Evolutionary conservation across 2,113 vertebrate species (phyloP), one percentile per base, ranked within the genome.

Genomic region (Rynchops niger): DNA sequence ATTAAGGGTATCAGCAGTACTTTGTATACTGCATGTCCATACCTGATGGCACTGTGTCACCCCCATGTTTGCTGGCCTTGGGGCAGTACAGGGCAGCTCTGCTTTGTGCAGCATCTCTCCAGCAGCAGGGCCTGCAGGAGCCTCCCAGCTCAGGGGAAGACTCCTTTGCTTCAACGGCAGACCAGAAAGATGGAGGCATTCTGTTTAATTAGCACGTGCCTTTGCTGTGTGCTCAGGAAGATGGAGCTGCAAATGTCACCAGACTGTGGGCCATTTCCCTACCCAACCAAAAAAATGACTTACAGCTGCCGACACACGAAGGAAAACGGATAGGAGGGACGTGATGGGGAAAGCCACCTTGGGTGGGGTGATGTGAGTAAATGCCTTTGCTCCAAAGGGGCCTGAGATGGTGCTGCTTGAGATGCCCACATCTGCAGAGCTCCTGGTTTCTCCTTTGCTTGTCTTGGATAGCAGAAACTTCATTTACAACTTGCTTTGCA

Each of bases 401-500:
- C 15, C 42, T 36, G 55, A 84, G 55, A 42, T 18, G n/a, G 14
- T 92, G 56, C 45, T 95, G 43, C 71, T 58, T n/a, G 52, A 49
- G 56, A 42, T 76, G 36, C 25, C 34, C 45, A 29, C 30, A 45
- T 56, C 63, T 82, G 36, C 66, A 73, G 53, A 91, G 49, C 45
- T 92, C 49, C 87, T 87, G 29, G 9, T 86, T 95, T 85, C 82
- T 77, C 58, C 76, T 95, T 91, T 65, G 69, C 67, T 82, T 3
- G 4, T 34, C 77, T 80, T 65, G 42, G 38, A 62, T 45, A 62
- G 95, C 43, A 85, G 86, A 90, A 96, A 78, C 72, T 95, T 96
- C 50, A 55, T 88, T 95, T 95, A 90, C 40, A 81, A 89, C 95
- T 97, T 70, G 5, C 82, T 90, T 84, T 88, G 77, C 76, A 93